Evolutionary conservation across 2,113 vertebrate species (phyloP).

Genomic region (Calyptommatus sinebrachiatus): DNA sequence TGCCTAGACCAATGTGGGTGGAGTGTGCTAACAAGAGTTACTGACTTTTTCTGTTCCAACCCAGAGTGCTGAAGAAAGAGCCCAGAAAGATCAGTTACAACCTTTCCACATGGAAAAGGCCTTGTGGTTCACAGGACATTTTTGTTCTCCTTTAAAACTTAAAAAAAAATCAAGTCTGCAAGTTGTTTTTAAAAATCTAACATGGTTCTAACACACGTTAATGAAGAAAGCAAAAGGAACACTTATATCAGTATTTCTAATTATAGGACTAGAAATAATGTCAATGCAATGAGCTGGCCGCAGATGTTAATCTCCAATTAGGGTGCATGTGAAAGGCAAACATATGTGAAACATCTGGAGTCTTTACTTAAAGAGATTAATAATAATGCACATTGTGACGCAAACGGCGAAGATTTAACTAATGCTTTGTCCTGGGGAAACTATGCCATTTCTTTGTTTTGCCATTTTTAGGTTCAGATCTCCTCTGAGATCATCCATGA

Average conservation of each 20-base stretch:
- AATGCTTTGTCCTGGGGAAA: not conserved
- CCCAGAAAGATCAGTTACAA: too few relatives aligned
- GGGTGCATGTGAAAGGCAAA: not conserved
- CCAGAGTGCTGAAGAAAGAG: too few relatives aligned
- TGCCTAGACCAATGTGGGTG: too few relatives aligned
- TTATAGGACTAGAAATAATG: not conserved
- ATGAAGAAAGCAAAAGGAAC: not conserved
- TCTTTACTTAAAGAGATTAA: not conserved
- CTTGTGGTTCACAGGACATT: too few relatives aligned
- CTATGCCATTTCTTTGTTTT: not conserved
- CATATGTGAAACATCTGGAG: not conserved
- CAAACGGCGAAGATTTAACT: not conserved
- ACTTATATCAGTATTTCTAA: rapidly evolving
- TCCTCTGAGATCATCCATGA: not conserved
- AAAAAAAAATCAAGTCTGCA: not conserved
- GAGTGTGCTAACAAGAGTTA: too few relatives aligned
- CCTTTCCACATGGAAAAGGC: too few relatives aligned
- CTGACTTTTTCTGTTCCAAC: too few relatives aligned
- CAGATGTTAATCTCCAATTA: not conserved
- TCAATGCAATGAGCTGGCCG: not conserved
- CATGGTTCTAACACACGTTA: too few relatives aligned
- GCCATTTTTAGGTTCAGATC: not conserved
- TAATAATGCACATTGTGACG: not conserved
- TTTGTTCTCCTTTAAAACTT: too few relatives aligned
- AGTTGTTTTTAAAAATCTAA: not conserved